Evolutionary conservation across 2,113 vertebrate species (phyloP).

Genomic region (Oryzias celebensis): DNA sequence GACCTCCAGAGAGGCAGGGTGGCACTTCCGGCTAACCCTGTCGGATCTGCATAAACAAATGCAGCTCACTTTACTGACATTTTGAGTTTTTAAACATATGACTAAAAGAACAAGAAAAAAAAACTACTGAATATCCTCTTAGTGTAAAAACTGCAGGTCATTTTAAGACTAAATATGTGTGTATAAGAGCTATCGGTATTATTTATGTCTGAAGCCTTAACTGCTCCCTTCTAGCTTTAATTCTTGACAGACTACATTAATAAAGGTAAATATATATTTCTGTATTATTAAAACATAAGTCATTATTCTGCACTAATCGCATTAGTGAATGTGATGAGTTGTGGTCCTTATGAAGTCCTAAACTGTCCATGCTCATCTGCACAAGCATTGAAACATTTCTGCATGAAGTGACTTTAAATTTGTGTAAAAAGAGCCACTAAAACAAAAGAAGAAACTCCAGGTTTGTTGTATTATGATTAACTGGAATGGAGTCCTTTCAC

Average conservation of each 20-base stretch:
- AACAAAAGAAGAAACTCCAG: neutral
- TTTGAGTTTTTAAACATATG: slow-evolving; percentile 25
- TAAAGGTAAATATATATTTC: neutral
- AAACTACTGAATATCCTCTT: slow-evolving; percentile 57
- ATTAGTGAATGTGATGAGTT: neutral
- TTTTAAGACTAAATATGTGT: slow-evolving; percentile 39
- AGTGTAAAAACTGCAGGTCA: slow-evolving; percentile 47
- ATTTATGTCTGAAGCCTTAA: slow-evolving; percentile 61
- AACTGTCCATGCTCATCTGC: slow-evolving; percentile 28
- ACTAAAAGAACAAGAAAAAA: slow-evolving; percentile 34
- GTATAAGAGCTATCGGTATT: slow-evolving; percentile 27
- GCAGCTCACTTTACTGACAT: slow-evolving; percentile 19
- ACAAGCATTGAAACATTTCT: slow-evolving; percentile 8
- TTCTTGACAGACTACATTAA: slow-evolving; percentile 2
- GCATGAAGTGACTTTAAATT: slow-evolving; percentile 12
- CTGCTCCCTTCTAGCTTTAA: slow-evolving; percentile 24
- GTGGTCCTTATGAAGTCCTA: slow-evolving; percentile 56
- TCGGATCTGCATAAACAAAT: slow-evolving; percentile 29
- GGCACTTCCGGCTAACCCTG: slow-evolving; percentile 32
- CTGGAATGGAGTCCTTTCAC: slow-evolving; percentile 4
- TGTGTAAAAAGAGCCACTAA: slow-evolving; percentile 4
- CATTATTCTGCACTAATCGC: neutral
- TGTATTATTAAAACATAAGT: neutral
- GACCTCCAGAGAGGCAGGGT: slow-evolving; percentile 11
- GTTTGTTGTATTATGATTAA: neutral